Conservation (phyloP, 2,888 invertebrate genomes). For the Sminthurides aquaticus region DNA sequence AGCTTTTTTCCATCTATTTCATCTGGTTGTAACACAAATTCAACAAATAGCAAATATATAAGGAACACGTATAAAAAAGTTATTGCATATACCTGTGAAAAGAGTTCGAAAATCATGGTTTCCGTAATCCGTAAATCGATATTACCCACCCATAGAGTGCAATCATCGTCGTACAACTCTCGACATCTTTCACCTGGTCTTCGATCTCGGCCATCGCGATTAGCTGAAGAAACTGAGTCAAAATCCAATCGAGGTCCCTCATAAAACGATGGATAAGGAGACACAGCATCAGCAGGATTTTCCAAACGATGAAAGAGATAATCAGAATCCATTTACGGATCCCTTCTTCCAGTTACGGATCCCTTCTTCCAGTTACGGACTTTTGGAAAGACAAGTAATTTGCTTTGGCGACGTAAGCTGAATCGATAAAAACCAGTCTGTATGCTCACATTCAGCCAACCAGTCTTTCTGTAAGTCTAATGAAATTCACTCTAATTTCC, state of each 20-base stretch:
- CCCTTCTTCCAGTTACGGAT: not conserved
- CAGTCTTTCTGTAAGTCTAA: too few species aligned
- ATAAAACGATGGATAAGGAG: slow-evolving; percentile 18
- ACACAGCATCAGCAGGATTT: slow-evolving; percentile 9
- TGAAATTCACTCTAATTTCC: too few species aligned
- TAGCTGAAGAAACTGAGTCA: not conserved
- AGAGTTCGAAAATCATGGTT: slow-evolving; percentile 15
- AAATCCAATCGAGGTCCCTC: slow-evolving; percentile 14
- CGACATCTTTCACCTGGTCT: not conserved
- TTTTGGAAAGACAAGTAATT: not conserved
- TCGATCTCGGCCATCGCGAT: not conserved
- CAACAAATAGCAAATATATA: too few species aligned
- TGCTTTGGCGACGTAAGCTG: not conserved
- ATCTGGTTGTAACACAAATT: not conserved
- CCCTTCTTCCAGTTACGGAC: not conserved
- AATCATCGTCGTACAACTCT: slow-evolving; percentile 6
- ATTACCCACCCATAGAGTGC: slow-evolving; percentile 16
- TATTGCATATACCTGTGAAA: slow-evolving; percentile 21
- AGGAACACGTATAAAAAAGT: too few species aligned
- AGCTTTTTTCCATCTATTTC: not conserved
- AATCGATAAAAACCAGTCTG: not conserved
- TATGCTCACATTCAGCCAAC: too few species aligned
- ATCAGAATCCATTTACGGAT: slow-evolving; percentile 12
- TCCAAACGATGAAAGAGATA: slow-evolving; percentile 14
- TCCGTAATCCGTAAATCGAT: slow-evolving; percentile 12